These are phyloP conservation scores for Panthera uncia DNA, from an alignment of 2,113 vertebrate genomes.

Conservation along the genomic window DNA sequence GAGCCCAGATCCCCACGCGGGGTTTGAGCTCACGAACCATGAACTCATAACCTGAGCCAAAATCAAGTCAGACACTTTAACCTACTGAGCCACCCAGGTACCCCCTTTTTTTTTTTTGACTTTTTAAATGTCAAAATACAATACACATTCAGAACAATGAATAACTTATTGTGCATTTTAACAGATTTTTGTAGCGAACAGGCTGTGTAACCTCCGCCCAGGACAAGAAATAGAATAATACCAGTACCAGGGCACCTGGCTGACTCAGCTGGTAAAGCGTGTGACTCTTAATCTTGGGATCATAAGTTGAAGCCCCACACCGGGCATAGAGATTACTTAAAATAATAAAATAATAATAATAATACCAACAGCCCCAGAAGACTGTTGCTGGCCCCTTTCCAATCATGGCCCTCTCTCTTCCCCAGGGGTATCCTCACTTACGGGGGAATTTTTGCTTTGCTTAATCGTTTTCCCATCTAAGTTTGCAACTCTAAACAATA, in stretches of 20 bases:
- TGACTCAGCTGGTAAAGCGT: background rate
- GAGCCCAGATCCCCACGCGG: too few relatives aligned
- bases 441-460: background rate
- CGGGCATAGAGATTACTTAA: background rate
- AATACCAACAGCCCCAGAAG: background rate
- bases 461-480: background rate
- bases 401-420: background rate
- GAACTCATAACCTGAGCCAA: too few relatives aligned
- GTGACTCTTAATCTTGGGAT: background rate
- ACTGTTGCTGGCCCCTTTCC: background rate
- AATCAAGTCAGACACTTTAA: too few relatives aligned
- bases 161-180: background rate
- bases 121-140: background rate
- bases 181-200: background rate
- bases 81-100: too few relatives aligned
- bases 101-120: background rate
- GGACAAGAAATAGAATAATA: background rate
- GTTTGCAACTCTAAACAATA: background rate
- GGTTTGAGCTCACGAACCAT: too few relatives aligned
- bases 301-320: background rate
- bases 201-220: background rate
- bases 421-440: background rate
- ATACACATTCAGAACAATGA: background rate
- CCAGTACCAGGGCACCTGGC: background rate
- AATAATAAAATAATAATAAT: background rate